Evolutionary conservation across 2,888 invertebrate species (phyloP).

Genomic region (Thecocarcelia acutangulata): DNA sequence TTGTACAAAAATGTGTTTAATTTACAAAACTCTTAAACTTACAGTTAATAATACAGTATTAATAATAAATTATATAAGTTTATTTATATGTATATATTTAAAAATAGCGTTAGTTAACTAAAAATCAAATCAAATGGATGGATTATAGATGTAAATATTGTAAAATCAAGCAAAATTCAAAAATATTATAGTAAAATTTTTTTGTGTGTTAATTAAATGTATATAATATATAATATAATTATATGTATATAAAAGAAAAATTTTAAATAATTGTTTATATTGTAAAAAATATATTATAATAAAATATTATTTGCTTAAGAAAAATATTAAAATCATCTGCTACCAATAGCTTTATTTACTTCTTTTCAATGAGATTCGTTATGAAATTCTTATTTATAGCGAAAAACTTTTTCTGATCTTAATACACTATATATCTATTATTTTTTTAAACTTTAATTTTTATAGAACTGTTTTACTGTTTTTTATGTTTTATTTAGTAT

Average conservation of each 20-base stretch:
- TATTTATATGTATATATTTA: not conserved
- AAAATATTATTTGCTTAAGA: too few species aligned
- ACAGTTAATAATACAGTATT: conserved; percentile 60
- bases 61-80: conserved; percentile 48
- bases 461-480: not conserved
- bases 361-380: conserved; percentile 18
- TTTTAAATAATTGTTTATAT: not conserved
- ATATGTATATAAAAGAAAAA: conserved; percentile 19
- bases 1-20: conserved; percentile 65
- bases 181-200: not conserved
- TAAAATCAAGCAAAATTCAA: not conserved
- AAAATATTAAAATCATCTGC: too few species aligned
- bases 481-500: conserved; percentile 21
- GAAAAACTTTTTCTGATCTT: conserved; percentile 13
- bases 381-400: not conserved
- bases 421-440: conserved; percentile 16
- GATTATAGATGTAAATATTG: conserved; percentile 33
- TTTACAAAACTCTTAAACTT: conserved; percentile 68
- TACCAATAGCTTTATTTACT: not conserved
- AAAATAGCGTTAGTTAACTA: conserved; percentile 22
- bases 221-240: conserved; percentile 37
- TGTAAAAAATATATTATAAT: too few species aligned
- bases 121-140: conserved; percentile 52
- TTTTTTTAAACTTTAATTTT: not conserved
- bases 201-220: conserved; percentile 9